Conservation (phyloP, 1,140 invertebrate genomes). For the Micrasema longulum region DNA sequence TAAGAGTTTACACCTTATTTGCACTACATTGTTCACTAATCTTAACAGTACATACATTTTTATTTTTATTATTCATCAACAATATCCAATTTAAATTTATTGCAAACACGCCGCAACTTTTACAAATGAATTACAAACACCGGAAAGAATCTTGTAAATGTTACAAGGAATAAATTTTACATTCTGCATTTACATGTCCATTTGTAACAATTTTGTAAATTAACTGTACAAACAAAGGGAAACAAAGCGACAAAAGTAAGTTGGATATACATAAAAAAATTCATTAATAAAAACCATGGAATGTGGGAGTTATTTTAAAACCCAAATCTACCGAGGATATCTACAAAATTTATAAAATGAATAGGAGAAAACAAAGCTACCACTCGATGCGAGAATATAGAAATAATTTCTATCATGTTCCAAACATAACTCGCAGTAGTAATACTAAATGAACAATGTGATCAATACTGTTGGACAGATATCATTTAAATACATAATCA, state of each 20-base stretch:
- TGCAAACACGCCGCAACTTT: slow-evolving; percentile 35
- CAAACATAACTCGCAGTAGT: too few relatives aligned
- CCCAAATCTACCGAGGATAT: neutral
- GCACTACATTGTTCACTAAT: slow-evolving; percentile 46
- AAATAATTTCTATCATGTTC: too few relatives aligned
- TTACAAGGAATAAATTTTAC: neutral
- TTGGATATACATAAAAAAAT: slow-evolving; percentile 37
- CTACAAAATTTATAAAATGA: neutral
- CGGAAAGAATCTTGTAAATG: slow-evolving; percentile 19
- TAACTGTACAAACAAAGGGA: neutral
- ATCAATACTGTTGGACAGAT: slow-evolving; percentile 44
- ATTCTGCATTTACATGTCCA: neutral
- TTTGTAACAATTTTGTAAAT: slow-evolving; percentile 7
- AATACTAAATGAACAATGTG: slow-evolving; percentile 35
- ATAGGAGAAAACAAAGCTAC: too few relatives aligned
- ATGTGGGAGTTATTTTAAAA: slow-evolving; percentile 31
- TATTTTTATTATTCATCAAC: slow-evolving; percentile 41
- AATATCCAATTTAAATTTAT: slow-evolving; percentile 34
- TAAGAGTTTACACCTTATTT: slow-evolving; percentile 38
- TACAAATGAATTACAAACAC: slow-evolving; percentile 29
- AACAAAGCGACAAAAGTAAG: slow-evolving; percentile 4
- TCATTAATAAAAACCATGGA: slow-evolving; percentile 40
- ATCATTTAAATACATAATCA: slow-evolving; percentile 41
- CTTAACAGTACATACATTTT: slow-evolving; percentile 47
- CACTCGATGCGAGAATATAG: too few relatives aligned